Base-by-base conservation (phyloP, 2,113 vertebrate genomes). In the Phrynosoma platyrhinos region DNA sequence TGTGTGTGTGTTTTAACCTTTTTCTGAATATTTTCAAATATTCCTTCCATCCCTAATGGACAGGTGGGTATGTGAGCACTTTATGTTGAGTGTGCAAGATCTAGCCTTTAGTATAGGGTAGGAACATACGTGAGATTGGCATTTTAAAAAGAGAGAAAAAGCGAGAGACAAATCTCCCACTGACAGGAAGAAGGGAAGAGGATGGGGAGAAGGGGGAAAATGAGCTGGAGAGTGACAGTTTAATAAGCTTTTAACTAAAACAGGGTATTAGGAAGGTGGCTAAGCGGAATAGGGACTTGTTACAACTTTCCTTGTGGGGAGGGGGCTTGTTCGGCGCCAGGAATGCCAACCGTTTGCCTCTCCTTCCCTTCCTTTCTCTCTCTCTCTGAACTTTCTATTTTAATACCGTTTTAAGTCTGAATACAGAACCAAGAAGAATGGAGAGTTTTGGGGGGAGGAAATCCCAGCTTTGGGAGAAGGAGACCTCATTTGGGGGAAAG, bases 371-470 rank as follows among this genome's bases (percentile, higher is more conserved):
- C 89, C 81, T 16, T 4, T 52, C 42, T 66, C 18, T 27, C 53
- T 62, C 0, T 0, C 83, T 89, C 1, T 1, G 14, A 88, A 92
- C 88, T 85, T 90, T 81, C 91, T 81, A 81, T 91, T 94, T 94
- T 94, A 95, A 96, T 92, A n/a, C 90, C 89, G 5, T 77, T 81
- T 93, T 80, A 86, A 90, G 86, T 68, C 74, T 94, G 90, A 94
- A 95, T 74, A 90, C 93, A 93, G 95, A 93, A 85, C 82, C 87
- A 85, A 86, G 90, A 94, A 95, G 93, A 89, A 95, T 53, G 27
- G 66, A 64, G 68, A 30, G 27, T 1, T 21, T 21, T 30, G 3
- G 72, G 55, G 10, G 2, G 66, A 32, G 27, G 52, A 92, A 90
- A 92, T 93, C 88, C 87, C 69, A 85, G 90, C 91, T 94, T 92